phyloP scores from a whole-genome alignment of 2,797 vertebrate species.

The Notolepis coatsorum region DNA sequence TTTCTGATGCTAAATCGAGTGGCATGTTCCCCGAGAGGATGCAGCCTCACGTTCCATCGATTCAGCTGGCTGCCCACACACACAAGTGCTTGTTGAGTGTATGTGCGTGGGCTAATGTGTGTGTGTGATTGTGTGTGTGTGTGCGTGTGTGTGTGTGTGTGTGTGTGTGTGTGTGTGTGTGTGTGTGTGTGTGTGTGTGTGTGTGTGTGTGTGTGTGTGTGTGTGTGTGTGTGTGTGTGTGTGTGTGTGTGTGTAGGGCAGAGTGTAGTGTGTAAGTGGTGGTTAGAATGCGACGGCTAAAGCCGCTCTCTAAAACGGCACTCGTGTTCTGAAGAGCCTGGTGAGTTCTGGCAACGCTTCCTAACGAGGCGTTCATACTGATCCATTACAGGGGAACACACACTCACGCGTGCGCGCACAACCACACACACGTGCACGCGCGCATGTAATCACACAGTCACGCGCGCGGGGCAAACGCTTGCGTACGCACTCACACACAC shows the following conservation, averaged over 20 bases:
- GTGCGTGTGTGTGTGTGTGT: background rate
- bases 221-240: constrained; percentile 24
- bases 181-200: background rate
- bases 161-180: background rate
- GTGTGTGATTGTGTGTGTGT: background rate
- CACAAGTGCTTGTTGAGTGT: constrained; percentile 73
- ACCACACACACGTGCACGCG: constrained; percentile 15
- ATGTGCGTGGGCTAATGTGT: constrained; percentile 60
- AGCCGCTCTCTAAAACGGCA: constrained; percentile 73
- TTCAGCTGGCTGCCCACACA: constrained; percentile 77
- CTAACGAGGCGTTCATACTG: constrained; percentile 80
- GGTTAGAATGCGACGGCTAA: constrained; percentile 71
- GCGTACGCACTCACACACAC: background rate
- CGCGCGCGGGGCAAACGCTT: too few relatives aligned
- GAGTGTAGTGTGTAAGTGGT: constrained; percentile 68
- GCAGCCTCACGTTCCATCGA: constrained; percentile 73
- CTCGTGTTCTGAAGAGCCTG: constrained; percentile 75
- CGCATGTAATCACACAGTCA: constrained; percentile 1
- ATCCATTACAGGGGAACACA: constrained; percentile 70
- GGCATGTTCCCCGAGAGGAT: constrained; percentile 70
- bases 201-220: constrained; percentile 24
- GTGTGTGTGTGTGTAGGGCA: constrained; percentile 34
- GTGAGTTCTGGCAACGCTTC: constrained; percentile 71
- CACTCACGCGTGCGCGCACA: constrained; percentile 8
- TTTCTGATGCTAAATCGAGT: constrained; percentile 74